These are phyloP conservation scores for Lateolabrax maculatus DNA, from an alignment of 2,797 vertebrate species.

Conservation along the genomic window DNA sequence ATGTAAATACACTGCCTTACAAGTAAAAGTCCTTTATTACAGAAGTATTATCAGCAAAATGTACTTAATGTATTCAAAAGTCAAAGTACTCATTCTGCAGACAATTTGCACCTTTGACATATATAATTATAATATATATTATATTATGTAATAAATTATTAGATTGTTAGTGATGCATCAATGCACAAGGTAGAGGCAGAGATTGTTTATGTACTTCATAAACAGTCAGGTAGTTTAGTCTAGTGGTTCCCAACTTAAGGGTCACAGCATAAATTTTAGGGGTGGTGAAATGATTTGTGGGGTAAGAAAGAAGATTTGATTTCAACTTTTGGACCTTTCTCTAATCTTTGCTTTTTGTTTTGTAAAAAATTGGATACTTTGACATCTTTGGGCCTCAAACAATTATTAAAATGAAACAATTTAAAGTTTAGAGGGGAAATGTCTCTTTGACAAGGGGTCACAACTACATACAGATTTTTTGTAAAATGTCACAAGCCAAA, in stretches of 20 bases:
- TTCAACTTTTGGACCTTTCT: background rate
- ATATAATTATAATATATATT: no score
- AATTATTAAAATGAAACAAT: slow-evolving; percentile 1
- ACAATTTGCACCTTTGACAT: background rate
- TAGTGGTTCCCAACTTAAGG: background rate
- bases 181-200: background rate
- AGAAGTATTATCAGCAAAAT: background rate
- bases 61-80: background rate
- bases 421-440: background rate
- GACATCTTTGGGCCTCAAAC: background rate
- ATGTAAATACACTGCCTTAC: background rate
- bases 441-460: background rate
- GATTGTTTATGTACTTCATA: background rate
- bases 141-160: background rate
- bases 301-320: background rate
- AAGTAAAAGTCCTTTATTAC: background rate
- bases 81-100: background rate
- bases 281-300: background rate
- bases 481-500: background rate
- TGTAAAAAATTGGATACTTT: background rate
- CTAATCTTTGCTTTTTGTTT: background rate
- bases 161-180: background rate
- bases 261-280: background rate
- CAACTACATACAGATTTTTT: background rate
- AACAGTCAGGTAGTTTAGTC: background rate